Evolutionary conservation across 2,888 invertebrate species (phyloP).

Genomic region (Xanthia togata): DNA sequence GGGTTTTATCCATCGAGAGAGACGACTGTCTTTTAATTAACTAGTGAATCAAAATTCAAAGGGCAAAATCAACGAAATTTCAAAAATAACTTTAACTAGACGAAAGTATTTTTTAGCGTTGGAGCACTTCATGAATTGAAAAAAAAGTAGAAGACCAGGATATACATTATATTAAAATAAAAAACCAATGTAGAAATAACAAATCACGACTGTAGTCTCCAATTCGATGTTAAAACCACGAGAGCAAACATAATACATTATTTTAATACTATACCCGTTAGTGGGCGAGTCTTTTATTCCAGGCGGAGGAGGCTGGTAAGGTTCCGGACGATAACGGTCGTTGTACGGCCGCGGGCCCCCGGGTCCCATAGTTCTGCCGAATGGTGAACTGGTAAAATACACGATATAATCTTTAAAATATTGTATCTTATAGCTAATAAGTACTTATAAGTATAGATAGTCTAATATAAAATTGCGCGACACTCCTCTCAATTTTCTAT

Average conservation of each 20-base stretch:
- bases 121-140: constrained; percentile 29
- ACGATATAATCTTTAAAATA: background rate
- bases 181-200: constrained; percentile 44
- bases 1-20: constrained; percentile 64
- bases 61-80: constrained; percentile 28
- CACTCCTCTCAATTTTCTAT: background rate
- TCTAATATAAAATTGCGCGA: background rate
- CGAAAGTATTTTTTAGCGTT: constrained; percentile 25
- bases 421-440: background rate
- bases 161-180: constrained; percentile 36
- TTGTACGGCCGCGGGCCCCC: constrained; percentile 70
- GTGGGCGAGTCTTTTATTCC: constrained; percentile 90
- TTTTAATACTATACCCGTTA: constrained; percentile 81
- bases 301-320: constrained; percentile 91
- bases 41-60: constrained; percentile 38
- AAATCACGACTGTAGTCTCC: constrained; percentile 60
- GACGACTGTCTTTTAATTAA: constrained; percentile 58
- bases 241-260: constrained; percentile 14
- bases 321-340: constrained; percentile 80
- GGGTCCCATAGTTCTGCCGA: constrained; percentile 75
- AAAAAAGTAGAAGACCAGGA: constrained; percentile 33
- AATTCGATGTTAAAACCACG: constrained; percentile 62
- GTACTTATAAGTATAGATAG: constrained; percentile 4
- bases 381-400: constrained; percentile 71
- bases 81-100: constrained; percentile 18